Percentiles rank a stretch among this genome's conserved stretches.
These are phyloP conservation scores for Thera britannica DNA, from an alignment of 2,888 invertebrate genomes.

Conservation along the genomic window DNA sequence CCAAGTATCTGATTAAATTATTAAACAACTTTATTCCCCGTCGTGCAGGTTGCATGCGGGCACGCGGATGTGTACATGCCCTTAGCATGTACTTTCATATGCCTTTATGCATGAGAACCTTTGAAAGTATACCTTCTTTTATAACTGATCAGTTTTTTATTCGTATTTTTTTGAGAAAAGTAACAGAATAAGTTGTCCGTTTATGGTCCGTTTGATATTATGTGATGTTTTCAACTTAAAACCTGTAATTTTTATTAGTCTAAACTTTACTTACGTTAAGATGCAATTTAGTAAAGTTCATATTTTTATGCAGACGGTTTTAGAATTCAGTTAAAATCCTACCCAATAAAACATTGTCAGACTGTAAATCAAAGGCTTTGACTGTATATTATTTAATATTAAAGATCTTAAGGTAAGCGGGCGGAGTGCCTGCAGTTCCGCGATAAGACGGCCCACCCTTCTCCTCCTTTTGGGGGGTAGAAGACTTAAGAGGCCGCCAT, in stretches of 20 bases:
- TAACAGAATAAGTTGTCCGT: too few relatives aligned
- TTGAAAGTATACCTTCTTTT: too few relatives aligned
- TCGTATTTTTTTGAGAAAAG: too few relatives aligned
- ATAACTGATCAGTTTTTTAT: too few relatives aligned
- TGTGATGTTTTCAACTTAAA: too few relatives aligned
- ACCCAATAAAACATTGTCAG: slow-evolving; percentile 62
- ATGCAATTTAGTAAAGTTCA: neutral
- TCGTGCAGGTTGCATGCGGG: slow-evolving; percentile 78
- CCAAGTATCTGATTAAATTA: slow-evolving; percentile 80
- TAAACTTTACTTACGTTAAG: too few relatives aligned
- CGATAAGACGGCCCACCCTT: slow-evolving; percentile 76
- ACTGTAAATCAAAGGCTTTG: slow-evolving; percentile 71
- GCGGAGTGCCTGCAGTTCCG: slow-evolving; percentile 81
- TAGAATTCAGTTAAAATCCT: slow-evolving; percentile 29
- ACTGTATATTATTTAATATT: slow-evolving; percentile 84
- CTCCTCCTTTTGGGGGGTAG: slow-evolving; percentile 68
- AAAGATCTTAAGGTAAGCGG: slow-evolving; percentile 84
- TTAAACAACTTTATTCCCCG: slow-evolving; percentile 83
- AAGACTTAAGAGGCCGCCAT: slow-evolving; percentile 79
- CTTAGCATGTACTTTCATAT: slow-evolving; percentile 42
- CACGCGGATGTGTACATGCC: slow-evolving; percentile 75
- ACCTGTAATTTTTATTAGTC: too few relatives aligned
- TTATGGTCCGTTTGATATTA: too few relatives aligned
- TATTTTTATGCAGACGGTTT: neutral
- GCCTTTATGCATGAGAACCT: slow-evolving; percentile 8